A percentile compares a stretch with the other conserved stretches of the same genome.
phyloP scores from a whole-genome alignment of 2,113 vertebrate genomes.

The Columba janthina region DNA sequence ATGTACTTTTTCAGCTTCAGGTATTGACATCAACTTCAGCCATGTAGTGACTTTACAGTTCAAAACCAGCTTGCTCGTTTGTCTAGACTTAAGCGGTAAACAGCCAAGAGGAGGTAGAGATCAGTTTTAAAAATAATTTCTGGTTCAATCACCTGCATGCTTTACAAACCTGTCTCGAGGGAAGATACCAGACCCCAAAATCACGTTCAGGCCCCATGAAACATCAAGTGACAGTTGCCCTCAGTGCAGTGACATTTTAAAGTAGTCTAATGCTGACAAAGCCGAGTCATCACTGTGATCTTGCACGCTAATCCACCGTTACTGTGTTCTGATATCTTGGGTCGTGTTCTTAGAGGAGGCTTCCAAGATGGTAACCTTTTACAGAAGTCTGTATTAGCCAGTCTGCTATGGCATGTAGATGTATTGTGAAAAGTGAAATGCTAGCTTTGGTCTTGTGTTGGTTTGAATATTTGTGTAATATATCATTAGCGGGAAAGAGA shows the following conservation, averaged over 20 bases:
- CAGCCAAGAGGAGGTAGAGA: not conserved
- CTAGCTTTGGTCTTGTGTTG: not conserved
- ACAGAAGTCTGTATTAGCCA: not conserved
- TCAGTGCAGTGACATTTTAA: not conserved
- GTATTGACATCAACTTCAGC: not conserved
- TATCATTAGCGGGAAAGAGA: not conserved
- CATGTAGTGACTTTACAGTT: not conserved
- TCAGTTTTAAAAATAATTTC: fast-evolving
- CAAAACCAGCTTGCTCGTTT: not conserved
- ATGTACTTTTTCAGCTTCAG: not conserved
- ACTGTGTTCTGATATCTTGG: not conserved
- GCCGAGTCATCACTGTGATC: fast-evolving
- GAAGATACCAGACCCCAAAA: not conserved
- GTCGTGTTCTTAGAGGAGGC: not conserved
- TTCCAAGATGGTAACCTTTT: not conserved
- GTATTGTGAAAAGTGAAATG: not conserved
- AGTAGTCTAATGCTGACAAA: not conserved
- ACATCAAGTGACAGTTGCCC: not conserved
- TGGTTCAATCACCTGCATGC: not conserved
- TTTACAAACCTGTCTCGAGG: not conserved
- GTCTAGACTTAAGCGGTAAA: not conserved
- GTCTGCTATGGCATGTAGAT: not conserved
- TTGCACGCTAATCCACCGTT: fast-evolving
- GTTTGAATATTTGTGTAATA: not conserved
- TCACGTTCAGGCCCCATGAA: not conserved